Evolutionary conservation across 2,113 vertebrate species (phyloP), one percentile per base, ranked within the genome.

Genomic region (Narcine bancroftii): DNA sequence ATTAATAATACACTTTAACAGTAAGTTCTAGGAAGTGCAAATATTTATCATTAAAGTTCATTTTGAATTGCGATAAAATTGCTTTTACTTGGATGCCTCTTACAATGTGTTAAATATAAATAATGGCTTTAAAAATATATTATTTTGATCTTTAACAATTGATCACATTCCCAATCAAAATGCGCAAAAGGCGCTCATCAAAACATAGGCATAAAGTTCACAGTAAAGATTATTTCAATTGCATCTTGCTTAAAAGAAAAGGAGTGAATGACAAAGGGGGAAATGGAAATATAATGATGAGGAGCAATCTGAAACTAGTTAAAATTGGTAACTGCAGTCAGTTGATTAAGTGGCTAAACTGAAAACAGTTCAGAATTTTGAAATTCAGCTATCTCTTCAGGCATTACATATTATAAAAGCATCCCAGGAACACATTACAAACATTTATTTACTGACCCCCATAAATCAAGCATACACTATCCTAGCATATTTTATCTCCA

Each of bases 381-480:
- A 89, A 89, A 89, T 89, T 39, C 85, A 89, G 6, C 63, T 56
- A 26, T 42, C 53, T 89, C 63, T 63, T 89, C 42, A 42, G 39
- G 56, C 17, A 89, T 65, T 42, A 29, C 36, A 89, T 89, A 89
- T 89, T 65, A 29, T 71, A 26, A 47, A 91, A 29, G 13, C 29
- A 66, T 5, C 65, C 39, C 45, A 71, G 39, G 29, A 91, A 11
- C 42, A 69, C 17, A 65, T 69, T 91, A 79, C 94, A 93, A 77
- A 92, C 94, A 94, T 93, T 95, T 96, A 94, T 95, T 95, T 95
- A 93, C 92, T 93, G 92, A 92, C 95, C 69, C 63, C 93, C 79
- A 79, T 94, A 95, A 95, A 93, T 72, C 93, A 95, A 92, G 71
- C 93, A 94, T 95, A 94, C 94, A 95, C 95, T 95, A 94, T 94